Evolutionary conservation across 2,797 vertebrate species (phyloP).

Genomic region (Cyprinella venusta): DNA sequence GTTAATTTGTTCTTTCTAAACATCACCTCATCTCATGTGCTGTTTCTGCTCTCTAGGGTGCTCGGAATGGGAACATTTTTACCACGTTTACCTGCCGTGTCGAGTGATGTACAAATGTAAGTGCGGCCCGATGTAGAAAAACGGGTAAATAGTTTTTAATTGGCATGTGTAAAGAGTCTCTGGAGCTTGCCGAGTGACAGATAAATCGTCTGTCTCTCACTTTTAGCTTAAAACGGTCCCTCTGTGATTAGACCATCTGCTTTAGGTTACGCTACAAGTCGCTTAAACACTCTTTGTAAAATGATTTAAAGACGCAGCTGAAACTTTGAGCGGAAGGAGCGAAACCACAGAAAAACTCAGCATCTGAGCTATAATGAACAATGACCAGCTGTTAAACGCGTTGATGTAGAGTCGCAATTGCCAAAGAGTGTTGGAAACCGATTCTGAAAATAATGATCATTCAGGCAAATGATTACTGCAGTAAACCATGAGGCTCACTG

Average conservation of each 20-base stretch:
- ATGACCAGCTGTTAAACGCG: constrained; percentile 26
- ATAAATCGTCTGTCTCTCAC: constrained; percentile 60
- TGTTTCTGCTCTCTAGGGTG: constrained; percentile 4
- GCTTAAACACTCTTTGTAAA: constrained; percentile 48
- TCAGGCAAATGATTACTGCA: neutral
- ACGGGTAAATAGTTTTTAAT: constrained; percentile 60
- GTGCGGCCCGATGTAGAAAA: constrained; percentile 42
- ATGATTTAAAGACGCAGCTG: constrained; percentile 19
- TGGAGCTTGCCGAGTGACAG: constrained; percentile 51
- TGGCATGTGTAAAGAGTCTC: constrained; percentile 57
- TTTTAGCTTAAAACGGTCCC: constrained; percentile 56
- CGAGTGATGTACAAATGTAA: constrained; percentile 10
- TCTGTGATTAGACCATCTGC: constrained; percentile 55
- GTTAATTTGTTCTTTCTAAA: constrained; percentile 33
- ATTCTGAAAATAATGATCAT: constrained; percentile 20
- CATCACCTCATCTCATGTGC: constrained; percentile 10
- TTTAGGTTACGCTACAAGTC: constrained; percentile 55
- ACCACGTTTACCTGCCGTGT: neutral
- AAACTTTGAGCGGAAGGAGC: neutral
- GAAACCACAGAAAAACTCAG: constrained; percentile 9
- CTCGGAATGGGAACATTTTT: neutral
- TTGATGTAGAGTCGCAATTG: constrained; percentile 8
- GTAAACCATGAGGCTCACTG: neutral
- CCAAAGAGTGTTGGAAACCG: neutral
- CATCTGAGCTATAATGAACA: constrained; percentile 32